Base-by-base conservation (phyloP, 2,797 vertebrate genomes). In the Silurus aristotelis region DNA sequence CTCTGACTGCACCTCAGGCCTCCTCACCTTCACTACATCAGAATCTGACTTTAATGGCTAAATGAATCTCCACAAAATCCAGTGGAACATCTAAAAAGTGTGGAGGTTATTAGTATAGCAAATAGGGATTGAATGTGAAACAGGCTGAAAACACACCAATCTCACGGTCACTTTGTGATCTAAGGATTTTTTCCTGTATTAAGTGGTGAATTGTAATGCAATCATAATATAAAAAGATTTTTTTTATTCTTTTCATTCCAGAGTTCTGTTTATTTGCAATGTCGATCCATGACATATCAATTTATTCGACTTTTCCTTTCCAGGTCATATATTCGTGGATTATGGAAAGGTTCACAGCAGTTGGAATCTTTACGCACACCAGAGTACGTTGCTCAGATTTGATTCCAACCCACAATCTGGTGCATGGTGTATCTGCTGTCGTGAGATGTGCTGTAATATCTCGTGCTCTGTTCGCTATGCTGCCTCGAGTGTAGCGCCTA, bases 401-500 rank as follows among this genome's bases (percentile, higher is more conserved):
- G 52, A 58, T 76, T 58, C 27, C 20, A 76, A 9, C 52, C 52
- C 55, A 58, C 25, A 1, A 12, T 38, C 20, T 3, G 27, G 80
- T 15, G 52, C 68, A 19, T 67, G 15, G 19, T 2, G 3, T 25
- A 73, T 73, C 68, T 27, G 56, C 17, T 22, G 17, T 14, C 22
- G 0, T n/a, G n/a, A 13, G 10, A 52, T 9, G 48, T 43, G 68
- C 83, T 55, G 48, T 87, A 56, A 87, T 86, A 85, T 80, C 48
- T 83, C 76, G 85, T 46, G 75, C 76, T 87, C 82, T 88, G 77
- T 90, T 87, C 84, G 79, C 15, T 56, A 84, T 87, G 83, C 68
- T 20, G 55, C 89, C 87, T 85, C 88, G 64, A 83, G 89, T 84
- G 80, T 73, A 82, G 70, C 46, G 82, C 86, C 91, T 94, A 93